Evolutionary conservation across 2,113 vertebrate genomes (phyloP).

Genomic region (Vulpes lagopus): DNA sequence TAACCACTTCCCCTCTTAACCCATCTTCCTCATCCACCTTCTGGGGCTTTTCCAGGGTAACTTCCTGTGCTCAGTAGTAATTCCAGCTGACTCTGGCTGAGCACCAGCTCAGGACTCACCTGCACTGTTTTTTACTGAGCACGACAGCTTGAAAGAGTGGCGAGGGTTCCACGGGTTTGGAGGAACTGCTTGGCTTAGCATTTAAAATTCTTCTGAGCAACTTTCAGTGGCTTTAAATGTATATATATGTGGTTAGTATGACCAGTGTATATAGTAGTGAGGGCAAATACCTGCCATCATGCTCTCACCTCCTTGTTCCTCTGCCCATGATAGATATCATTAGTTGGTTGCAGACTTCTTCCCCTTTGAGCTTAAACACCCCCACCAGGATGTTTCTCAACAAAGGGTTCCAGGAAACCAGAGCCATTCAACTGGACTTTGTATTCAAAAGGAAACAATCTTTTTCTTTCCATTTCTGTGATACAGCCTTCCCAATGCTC

Average conservation of each 20-base stretch:
- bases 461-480: neutral
- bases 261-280: neutral
- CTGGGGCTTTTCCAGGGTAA: neutral
- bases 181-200: neutral
- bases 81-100: neutral
- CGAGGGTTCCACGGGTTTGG: neutral
- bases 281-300: neutral
- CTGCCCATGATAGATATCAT: neutral
- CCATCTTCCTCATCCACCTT: neutral
- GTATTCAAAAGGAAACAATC: neutral
- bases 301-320: neutral
- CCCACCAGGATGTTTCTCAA: neutral
- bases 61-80: neutral
- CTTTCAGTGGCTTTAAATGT: neutral
- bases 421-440: neutral
- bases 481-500: neutral
- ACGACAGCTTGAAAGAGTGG: neutral
- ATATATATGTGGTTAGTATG: neutral
- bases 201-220: constrained; percentile 30
- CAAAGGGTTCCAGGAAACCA: neutral
- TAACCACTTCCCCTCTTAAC: neutral
- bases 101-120: neutral
- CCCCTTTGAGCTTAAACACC: neutral
- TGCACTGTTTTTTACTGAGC: neutral
- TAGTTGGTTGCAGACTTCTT: constrained; percentile 1